phyloP scores from a whole-genome alignment of 2,113 vertebrate species.

The Arizona elegans region DNA sequence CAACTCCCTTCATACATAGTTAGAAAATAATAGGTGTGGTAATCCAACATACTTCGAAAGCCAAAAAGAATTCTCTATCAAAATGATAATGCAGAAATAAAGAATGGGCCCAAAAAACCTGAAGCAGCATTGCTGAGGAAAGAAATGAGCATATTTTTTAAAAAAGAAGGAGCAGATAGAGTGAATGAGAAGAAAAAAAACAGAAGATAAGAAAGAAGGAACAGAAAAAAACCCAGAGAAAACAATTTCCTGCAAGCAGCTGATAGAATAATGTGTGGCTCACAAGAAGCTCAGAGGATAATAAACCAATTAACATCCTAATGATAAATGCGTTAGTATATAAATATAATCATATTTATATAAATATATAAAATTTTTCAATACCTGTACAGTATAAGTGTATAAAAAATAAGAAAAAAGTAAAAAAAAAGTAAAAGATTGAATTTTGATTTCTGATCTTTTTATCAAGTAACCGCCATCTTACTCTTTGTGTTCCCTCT shows the following conservation, averaged over 20 bases:
- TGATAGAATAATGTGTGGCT: not conserved
- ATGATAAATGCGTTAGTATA: not conserved
- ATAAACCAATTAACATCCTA: not conserved
- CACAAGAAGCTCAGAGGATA: not conserved
- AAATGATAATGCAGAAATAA: not conserved
- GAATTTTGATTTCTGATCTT: not conserved
- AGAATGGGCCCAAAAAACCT: not conserved
- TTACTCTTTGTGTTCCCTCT: not conserved
- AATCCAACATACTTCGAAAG: not conserved
- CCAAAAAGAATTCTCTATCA: not conserved
- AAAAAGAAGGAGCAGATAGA: not conserved
- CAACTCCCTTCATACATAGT: not conserved
- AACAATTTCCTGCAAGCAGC: not conserved
- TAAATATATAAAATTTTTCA: not conserved
- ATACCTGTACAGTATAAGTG: not conserved
- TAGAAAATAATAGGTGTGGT: not conserved
- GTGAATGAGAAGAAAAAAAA: not conserved
- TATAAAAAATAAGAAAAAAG: not conserved
- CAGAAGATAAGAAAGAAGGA: not conserved
- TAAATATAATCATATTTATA: too few species aligned
- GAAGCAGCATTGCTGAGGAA: not conserved
- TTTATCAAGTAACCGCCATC: not conserved
- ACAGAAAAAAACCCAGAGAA: not conserved
- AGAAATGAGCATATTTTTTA: too few species aligned
- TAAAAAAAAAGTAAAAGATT: not conserved